Conservation (phyloP, 1,140 invertebrate species). For the Zeugodacus cucurbitae region DNA sequence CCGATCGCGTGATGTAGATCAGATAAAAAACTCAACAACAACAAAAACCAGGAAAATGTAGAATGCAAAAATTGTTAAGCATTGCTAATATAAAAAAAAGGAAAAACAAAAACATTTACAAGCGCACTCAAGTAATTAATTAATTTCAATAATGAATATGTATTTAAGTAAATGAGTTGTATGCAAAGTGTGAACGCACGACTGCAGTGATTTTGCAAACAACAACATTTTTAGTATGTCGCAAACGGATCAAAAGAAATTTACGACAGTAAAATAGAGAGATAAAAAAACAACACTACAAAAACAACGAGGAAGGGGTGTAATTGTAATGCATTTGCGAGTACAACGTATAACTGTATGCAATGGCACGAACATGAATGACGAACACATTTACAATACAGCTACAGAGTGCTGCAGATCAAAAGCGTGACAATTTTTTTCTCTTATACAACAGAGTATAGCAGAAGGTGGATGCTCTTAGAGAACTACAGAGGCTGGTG, state of each 20-base stretch:
- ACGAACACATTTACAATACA: too few species aligned
- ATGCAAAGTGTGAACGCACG: background rate
- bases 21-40: background rate
- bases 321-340: background rate
- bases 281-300: background rate
- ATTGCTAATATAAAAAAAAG: too few species aligned
- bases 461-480: too few species aligned
- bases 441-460: too few species aligned
- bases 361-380: too few species aligned
- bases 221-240: background rate
- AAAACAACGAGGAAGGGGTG: too few species aligned
- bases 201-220: background rate
- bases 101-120: too few species aligned
- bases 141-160: background rate
- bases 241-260: background rate
- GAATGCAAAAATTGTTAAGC: too few species aligned
- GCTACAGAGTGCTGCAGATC: too few species aligned
- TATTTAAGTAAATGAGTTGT: background rate
- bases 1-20: background rate
- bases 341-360: background rate
- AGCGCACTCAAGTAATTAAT: too few species aligned
- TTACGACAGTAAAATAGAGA: background rate
- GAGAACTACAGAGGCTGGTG: too few species aligned
- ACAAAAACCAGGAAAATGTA: background rate
- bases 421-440: too few species aligned